Evolutionary conservation across 2,888 invertebrate species (phyloP).

Genomic region (Agonopterix subpropinquella): DNA sequence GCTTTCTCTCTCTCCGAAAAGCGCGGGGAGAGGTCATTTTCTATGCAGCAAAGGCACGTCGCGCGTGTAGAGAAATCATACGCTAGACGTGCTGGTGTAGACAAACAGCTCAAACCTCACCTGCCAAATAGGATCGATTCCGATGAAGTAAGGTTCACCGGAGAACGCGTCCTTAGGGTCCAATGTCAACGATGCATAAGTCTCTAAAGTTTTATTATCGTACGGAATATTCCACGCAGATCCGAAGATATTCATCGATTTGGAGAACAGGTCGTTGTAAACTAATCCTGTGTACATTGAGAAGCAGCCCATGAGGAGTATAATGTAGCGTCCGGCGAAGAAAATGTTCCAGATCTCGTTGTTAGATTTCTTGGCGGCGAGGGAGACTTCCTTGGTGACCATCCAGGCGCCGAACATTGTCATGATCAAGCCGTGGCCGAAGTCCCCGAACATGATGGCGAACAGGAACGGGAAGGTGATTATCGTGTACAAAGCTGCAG

Average conservation of each 20-base stretch:
- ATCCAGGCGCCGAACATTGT: conserved; percentile 86
- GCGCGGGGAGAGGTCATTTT: too few species aligned
- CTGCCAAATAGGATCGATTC: conserved; percentile 89
- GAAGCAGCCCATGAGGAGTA: conserved; percentile 97
- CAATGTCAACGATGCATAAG: conserved; percentile 72
- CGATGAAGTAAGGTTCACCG: conserved; percentile 88
- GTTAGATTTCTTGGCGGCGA: conserved; percentile 80
- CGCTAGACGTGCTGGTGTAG: too few species aligned
- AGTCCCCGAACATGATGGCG: conserved; percentile 97
- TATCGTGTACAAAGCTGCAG: conserved; percentile 87
- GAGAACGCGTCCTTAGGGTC: conserved; percentile 79
- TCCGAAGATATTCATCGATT: conserved; percentile 96
- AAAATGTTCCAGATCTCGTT: conserved; percentile 98
- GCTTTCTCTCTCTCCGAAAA: conserved; percentile 4
- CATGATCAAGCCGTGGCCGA: conserved; percentile 93
- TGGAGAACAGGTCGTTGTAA: conserved; percentile 98
- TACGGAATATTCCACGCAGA: conserved; percentile 85
- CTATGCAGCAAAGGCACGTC: too few species aligned
- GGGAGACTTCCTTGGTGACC: conserved; percentile 85
- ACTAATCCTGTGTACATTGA: conserved; percentile 98
- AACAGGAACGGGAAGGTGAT: conserved; percentile 97
- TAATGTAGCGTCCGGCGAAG: conserved; percentile 98
- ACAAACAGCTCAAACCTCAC: conserved; percentile 28
- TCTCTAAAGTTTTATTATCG: conserved; percentile 66
- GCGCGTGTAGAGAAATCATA: too few species aligned